Evolutionary conservation across 2,888 invertebrate species (phyloP), one percentile per base, ranked within the genome.

Genomic region (Ochropleura leucogaster): DNA sequence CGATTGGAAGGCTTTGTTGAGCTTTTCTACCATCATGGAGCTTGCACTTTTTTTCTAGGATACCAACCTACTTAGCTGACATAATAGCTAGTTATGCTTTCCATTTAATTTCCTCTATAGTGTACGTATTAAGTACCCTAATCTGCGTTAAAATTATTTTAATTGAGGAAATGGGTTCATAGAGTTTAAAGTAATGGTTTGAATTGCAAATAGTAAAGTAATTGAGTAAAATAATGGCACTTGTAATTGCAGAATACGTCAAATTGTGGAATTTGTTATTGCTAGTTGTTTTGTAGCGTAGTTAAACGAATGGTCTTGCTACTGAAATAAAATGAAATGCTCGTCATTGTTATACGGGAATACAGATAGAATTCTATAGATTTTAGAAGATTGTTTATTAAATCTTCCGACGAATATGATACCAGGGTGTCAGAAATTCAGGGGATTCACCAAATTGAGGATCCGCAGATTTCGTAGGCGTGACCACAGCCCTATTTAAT

Each of bases 1-100:
- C 74, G 78, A 65, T 74, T 74, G 53, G 47, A 53, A 0, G 49
- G 55, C 62, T 77, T 62, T 67, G 53, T 30, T 44, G 18, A 18
- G 74, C 53, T 79, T 53, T 59, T 49, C 65, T 79, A 10, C 20
- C 49, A 55, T 68, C 63, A 68, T 16, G 10, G 59, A 79, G 49
- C 42, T 78, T 53, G 53, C n/a, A 49, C 42, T 46, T 79, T 63
- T 53, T 67, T 68, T 65, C 59, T 53, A 64, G n/a, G 10, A 66
- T 47, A 44, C 14, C n/a, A 12, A 44, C 44, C 44, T 62, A n/a
- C 14, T 47, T 12, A 73, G 14, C 53, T 44, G 8, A 40, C 3
- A 12, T 40, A 12, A 47, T 16, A 30, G 46, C 42, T 47, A 49
- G 18, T 57, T 20, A 12, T 51, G 0, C 18, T 64, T 46, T 44